Evolutionary conservation across 1,140 invertebrate species (phyloP).

Genomic region (Drosophila simulans): DNA sequence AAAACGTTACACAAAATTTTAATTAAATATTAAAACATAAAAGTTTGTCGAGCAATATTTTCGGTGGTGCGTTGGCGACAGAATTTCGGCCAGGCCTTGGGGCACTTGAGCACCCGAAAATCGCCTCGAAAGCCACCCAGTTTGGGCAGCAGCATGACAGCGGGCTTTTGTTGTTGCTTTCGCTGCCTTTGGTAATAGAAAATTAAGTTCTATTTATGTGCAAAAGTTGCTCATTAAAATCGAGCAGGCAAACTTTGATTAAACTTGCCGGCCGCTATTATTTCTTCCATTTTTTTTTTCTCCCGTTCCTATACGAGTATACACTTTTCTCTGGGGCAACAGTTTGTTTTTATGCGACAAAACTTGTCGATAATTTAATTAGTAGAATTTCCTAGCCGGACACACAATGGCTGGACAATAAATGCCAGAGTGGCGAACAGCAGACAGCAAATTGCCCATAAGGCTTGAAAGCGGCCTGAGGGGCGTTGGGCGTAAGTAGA

Average conservation of each 20-base stretch:
- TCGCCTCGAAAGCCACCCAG: not conserved
- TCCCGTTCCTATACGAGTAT: not conserved
- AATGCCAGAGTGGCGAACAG: constrained; percentile 21
- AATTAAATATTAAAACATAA: constrained; percentile 82
- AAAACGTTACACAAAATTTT: constrained; percentile 83
- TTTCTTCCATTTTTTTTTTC: constrained; percentile 7
- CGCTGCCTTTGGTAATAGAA: constrained; percentile 51
- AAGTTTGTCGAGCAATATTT: constrained; percentile 70
- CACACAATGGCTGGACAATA: constrained; percentile 31
- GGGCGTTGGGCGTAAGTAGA: not conserved
- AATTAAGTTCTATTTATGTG: constrained; percentile 67
- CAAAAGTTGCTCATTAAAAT: constrained; percentile 57
- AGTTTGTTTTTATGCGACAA: constrained; percentile 64
- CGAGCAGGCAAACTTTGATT: constrained; percentile 60
- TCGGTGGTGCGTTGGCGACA: constrained; percentile 36
- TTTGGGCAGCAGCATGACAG: constrained; percentile 36
- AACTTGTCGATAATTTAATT: constrained; percentile 73
- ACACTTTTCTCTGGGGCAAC: constrained; percentile 29
- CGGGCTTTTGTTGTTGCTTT: constrained; percentile 37
- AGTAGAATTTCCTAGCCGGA: constrained; percentile 51
- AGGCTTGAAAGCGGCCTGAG: constrained; percentile 36
- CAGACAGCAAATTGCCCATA: constrained; percentile 43
- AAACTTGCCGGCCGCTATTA: constrained; percentile 50
- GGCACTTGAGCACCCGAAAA: constrained; percentile 18
- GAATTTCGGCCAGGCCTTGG: constrained; percentile 25